These are phyloP conservation scores for Pyrgilauda ruficollis DNA, from an alignment of 2,113 vertebrate species.

Conservation along the genomic window DNA sequence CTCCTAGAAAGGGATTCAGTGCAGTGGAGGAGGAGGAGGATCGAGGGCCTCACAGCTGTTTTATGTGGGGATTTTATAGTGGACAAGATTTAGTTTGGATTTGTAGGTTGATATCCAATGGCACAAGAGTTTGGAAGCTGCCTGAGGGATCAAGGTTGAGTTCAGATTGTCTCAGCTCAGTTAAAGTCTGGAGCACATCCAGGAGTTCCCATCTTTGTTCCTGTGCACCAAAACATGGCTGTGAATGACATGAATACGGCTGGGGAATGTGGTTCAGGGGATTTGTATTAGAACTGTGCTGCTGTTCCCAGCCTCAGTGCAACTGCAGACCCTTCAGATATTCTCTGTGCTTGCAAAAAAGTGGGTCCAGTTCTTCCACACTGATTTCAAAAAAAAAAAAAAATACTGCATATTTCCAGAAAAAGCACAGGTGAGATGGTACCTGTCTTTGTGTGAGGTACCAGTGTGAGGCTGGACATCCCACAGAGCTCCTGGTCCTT, in stretches of 20 bases:
- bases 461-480: background rate
- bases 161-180: background rate
- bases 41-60: fast-evolving
- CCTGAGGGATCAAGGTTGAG: background rate
- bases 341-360: background rate
- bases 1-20: background rate
- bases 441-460: background rate
- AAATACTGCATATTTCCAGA: background rate
- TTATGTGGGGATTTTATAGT: background rate
- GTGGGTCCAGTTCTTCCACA: background rate
- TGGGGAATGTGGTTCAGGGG: background rate
- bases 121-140: background rate
- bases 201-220: background rate
- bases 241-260: background rate
- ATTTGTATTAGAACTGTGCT: background rate
- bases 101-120: background rate
- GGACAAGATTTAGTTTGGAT: background rate
- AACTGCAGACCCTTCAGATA: background rate
- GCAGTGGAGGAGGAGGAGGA: background rate
- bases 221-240: background rate
- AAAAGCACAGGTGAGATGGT: background rate
- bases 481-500: background rate
- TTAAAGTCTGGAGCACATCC: background rate
- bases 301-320: background rate
- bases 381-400: background rate